Conservation (phyloP, 2,113 vertebrate genomes). For the Prunella himalayana region DNA sequence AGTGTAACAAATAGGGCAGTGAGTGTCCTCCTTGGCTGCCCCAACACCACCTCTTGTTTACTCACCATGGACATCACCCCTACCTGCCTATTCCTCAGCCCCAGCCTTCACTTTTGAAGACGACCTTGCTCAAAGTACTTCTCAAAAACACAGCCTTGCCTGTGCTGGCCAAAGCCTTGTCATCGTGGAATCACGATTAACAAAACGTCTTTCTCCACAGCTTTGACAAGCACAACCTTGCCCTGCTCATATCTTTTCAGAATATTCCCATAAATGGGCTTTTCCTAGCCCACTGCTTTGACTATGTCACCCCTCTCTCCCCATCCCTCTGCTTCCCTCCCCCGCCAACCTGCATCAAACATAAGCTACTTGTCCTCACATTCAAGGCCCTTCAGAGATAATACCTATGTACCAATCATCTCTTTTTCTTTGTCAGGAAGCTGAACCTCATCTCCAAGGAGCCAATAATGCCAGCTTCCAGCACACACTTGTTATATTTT, state of each 20-base stretch:
- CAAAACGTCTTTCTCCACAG: not conserved
- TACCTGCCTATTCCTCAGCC: not conserved
- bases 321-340: not conserved
- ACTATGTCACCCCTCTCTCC: not conserved
- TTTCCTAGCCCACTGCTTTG: not conserved
- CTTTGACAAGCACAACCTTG: not conserved
- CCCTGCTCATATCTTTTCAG: not conserved
- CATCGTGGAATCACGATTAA: not conserved
- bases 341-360: not conserved
- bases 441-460: slow-evolving; percentile 27
- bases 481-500: not conserved
- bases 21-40: not conserved
- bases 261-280: not conserved
- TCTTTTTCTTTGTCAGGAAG: slow-evolving; percentile 1
- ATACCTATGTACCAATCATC: slow-evolving; percentile 4
- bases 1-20: not conserved
- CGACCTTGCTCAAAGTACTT: not conserved
- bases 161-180: not conserved
- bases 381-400: slow-evolving; percentile 27
- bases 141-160: not conserved
- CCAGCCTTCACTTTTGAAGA: not conserved
- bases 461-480: slow-evolving; percentile 29
- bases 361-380: not conserved
- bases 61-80: not conserved
- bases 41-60: not conserved